These are phyloP conservation scores for Elymnias hypermnestra DNA, from an alignment of 1,140 invertebrate genomes.

Conservation along the genomic window DNA sequence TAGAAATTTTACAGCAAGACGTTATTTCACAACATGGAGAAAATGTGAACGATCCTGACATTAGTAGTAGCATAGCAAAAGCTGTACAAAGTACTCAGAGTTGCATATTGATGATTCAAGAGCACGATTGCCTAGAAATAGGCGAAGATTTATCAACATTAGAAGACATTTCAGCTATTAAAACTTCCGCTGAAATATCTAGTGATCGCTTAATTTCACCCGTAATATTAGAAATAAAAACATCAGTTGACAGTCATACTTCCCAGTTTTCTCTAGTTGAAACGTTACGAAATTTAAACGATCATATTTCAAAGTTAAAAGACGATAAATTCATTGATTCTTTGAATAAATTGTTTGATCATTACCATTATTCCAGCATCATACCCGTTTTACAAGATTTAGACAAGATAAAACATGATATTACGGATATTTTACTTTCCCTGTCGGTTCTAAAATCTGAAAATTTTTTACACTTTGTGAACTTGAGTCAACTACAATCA, in stretches of 20 bases:
- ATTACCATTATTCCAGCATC: conserved; percentile 43
- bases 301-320: conserved; percentile 51
- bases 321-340: conserved; percentile 46
- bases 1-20: conserved; percentile 72
- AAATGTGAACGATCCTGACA: conserved; percentile 32
- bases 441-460: conserved; percentile 40
- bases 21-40: conserved; percentile 58
- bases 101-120: conserved; percentile 74
- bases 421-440: conserved; percentile 55
- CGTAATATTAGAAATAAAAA: conserved; percentile 25
- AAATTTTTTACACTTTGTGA: conserved; percentile 28
- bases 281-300: conserved; percentile 41
- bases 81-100: conserved; percentile 75
- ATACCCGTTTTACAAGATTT: conserved; percentile 50
- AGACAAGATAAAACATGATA: conserved; percentile 50
- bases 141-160: conserved; percentile 73
- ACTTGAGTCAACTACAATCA: conserved; percentile 38
- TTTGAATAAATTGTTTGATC: conserved; percentile 43
- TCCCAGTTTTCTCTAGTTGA: conserved; percentile 26
- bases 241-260: conserved; percentile 32
- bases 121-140: conserved; percentile 58
- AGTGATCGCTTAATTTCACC: conserved; percentile 39
- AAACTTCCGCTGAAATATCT: conserved; percentile 70
- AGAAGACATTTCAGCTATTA: conserved; percentile 77
- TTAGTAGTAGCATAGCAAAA: conserved; percentile 60